phyloP scores from a whole-genome alignment of 2,888 invertebrate species.

The Sussaba pulchella region DNA sequence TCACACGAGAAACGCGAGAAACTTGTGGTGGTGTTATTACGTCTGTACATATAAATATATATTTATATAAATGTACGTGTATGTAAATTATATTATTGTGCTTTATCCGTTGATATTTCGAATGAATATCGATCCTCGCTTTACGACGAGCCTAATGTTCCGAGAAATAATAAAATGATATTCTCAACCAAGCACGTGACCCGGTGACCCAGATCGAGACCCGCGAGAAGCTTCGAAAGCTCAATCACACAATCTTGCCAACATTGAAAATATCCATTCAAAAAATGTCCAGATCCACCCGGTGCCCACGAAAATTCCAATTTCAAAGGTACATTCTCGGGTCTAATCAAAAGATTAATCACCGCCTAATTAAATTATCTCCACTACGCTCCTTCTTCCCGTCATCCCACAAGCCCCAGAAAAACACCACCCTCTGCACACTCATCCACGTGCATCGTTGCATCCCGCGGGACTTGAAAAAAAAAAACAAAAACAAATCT shows the following conservation, averaged over 20 bases:
- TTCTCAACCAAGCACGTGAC: conserved; percentile 6
- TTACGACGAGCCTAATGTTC: conserved; percentile 9
- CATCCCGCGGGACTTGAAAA: background rate
- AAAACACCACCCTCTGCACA: too few species aligned
- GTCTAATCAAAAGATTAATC: conserved; percentile 70
- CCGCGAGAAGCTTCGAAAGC: conserved; percentile 29
- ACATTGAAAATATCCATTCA: too few species aligned
- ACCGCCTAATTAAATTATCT: conserved; percentile 57
- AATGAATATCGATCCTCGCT: background rate
- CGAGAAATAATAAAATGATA: conserved; percentile 12
- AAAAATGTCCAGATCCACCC: background rate
- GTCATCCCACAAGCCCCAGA: too few species aligned
- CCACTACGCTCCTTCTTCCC: background rate
- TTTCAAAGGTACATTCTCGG: background rate
- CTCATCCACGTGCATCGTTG: background rate
- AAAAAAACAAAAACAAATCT: background rate
- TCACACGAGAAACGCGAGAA: conserved; percentile 19
- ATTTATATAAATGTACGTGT: background rate
- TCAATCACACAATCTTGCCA: conserved; percentile 15
- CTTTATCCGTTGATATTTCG: conserved; percentile 3
- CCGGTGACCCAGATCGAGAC: conserved; percentile 40
- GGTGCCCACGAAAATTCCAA: background rate
- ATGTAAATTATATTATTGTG: conserved; percentile 1
- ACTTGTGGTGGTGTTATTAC: background rate
- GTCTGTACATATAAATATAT: conserved; percentile 7